phyloP scores from a whole-genome alignment of 2,888 invertebrate species.

The Pharmacophagus antenor region DNA sequence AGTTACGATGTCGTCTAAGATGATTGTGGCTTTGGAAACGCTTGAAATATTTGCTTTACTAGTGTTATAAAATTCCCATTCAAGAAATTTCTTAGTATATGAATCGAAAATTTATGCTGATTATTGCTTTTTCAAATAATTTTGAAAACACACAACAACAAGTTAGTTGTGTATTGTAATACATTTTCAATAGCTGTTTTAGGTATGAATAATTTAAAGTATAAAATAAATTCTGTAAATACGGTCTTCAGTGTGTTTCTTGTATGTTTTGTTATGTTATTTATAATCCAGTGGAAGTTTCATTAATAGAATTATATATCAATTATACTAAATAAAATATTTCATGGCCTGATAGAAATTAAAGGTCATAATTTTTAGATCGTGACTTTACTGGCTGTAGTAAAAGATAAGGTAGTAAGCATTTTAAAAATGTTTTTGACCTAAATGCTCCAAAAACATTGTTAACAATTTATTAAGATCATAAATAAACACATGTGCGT shows the following conservation, averaged over 20 bases:
- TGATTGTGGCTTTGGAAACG: conserved; percentile 27
- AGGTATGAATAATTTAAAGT: background rate
- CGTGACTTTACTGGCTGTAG: too few relatives aligned
- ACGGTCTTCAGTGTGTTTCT: too few relatives aligned
- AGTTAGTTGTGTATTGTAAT: background rate
- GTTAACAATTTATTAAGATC: conserved; percentile 22
- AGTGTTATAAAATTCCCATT: conserved; percentile 18
- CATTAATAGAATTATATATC: too few relatives aligned
- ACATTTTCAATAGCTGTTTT: background rate
- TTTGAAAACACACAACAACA: background rate
- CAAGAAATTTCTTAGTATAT: conserved; percentile 3
- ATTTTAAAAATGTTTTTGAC: background rate
- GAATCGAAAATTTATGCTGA: background rate
- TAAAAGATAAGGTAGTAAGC: too few relatives aligned
- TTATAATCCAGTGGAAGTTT: too few relatives aligned
- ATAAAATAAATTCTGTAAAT: too few relatives aligned
- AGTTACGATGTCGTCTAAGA: conserved; percentile 24
- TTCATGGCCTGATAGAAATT: too few relatives aligned
- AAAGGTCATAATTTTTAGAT: too few relatives aligned
- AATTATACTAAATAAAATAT: too few relatives aligned
- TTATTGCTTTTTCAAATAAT: background rate
- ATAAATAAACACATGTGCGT: conserved; percentile 24
- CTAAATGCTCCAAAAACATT: conserved; percentile 3
- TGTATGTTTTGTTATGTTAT: too few relatives aligned
- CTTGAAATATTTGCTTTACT: conserved; percentile 19